Conservation (phyloP, 1,140 invertebrate genomes). For the Berghia stephanieae region DNA sequence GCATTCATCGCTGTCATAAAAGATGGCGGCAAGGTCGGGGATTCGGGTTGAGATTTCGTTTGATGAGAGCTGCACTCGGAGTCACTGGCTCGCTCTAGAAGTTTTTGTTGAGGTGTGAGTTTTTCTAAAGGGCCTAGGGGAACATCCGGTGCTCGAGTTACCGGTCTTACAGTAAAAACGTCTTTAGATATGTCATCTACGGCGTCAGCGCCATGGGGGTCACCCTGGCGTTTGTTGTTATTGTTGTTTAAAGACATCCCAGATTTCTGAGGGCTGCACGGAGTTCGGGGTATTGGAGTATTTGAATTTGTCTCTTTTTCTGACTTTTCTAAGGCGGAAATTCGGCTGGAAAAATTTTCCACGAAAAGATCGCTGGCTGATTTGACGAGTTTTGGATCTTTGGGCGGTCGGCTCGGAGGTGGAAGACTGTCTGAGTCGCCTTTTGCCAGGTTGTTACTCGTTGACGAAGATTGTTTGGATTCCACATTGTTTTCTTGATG, state of each 20-base stretch:
- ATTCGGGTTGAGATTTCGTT: not conserved
- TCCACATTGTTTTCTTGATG: not conserved
- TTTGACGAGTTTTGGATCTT: not conserved
- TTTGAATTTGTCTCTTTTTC: not conserved
- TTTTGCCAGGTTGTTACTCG: not conserved
- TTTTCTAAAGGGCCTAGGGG: constrained; percentile 10
- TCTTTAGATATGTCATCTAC: not conserved
- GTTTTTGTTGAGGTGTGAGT: not conserved
- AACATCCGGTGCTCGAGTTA: not conserved
- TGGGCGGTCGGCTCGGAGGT: not conserved
- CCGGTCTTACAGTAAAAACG: not conserved
- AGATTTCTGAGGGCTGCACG: not conserved
- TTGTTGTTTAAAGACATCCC: not conserved
- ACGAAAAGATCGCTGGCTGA: not conserved
- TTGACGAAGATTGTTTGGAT: not conserved
- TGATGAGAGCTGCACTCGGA: not conserved
- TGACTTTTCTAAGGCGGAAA: not conserved
- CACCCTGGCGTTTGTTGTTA: not conserved
- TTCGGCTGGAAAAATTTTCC: not conserved
- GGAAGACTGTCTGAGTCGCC: no score
- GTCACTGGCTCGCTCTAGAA: not conserved
- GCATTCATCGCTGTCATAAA: constrained; percentile 12
- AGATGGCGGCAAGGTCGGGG: not conserved
- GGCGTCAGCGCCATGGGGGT: not conserved
- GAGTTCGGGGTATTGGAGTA: no score